Evolutionary conservation across 2,797 vertebrate genomes (phyloP), one percentile per base, ranked within the genome.

Genomic region (Gambusia yucatana): DNA sequence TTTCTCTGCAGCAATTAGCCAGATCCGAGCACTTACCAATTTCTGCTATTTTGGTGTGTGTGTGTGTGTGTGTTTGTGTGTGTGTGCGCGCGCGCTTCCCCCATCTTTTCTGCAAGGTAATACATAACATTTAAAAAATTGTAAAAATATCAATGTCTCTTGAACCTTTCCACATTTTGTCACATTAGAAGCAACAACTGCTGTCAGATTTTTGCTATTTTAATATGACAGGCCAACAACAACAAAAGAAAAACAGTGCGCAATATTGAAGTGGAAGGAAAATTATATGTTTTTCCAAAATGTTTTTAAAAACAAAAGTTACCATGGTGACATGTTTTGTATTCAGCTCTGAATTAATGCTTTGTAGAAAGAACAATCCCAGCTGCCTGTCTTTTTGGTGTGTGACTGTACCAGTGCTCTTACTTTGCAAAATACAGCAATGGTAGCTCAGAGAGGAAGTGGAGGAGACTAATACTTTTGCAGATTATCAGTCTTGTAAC

Each of bases 1-100:
- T 2, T 76, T 63, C 28, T 80, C 30, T 78, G 6, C 36, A 72
- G 74, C 22, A 78, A 46, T 82, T 59, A 50, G 46, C 43, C 39
- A 30, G 16, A 14, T 78, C 36, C 20, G 13, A 39, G 43, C 50
- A 36, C 30, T 9, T n/a, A 6, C 8, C 20, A 0, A 0, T 33
- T 43, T 33, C 2, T 72, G 0, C 36, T 46, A 20, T 67, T 22
- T n/a, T 47, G 3, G 36, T 9, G 25, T 50, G 14, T 63, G 13
- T 50, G 33, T 9, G 41, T 43, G 41, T 9, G 41, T 8, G 41
- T 2, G 41, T 9, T 8, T 41, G 41, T 44, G 43, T 2, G 9
- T 44, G 10, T 65, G 22, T 47, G 9, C 61, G 28, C 65, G 3
- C 1, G 9, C 20, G 5, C 22, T 25, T 77, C 4, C 16, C 9